These are phyloP conservation scores for Spilosoma lubricipeda DNA, from an alignment of 2,888 invertebrate genomes.

Conservation along the genomic window DNA sequence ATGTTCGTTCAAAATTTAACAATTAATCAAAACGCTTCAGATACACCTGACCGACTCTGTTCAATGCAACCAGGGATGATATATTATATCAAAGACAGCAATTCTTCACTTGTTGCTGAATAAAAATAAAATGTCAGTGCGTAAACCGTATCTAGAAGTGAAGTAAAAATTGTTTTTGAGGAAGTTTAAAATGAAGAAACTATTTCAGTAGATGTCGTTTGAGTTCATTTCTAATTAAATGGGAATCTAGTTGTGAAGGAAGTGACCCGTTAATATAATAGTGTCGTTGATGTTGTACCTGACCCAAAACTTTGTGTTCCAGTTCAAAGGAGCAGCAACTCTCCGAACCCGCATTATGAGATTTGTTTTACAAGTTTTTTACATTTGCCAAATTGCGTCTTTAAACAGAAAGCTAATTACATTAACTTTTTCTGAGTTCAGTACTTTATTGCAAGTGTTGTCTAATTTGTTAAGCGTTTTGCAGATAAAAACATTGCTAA, in stretches of 20 bases:
- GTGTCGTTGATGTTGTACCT: constrained; percentile 68
- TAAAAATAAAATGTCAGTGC: background rate
- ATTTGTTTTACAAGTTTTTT: constrained; percentile 62
- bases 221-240: constrained; percentile 67
- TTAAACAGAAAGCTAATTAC: constrained; percentile 45
- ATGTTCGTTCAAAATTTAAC: background rate
- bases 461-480: constrained; percentile 8
- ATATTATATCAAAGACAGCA: background rate
- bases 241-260: constrained; percentile 68
- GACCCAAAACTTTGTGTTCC: constrained; percentile 69
- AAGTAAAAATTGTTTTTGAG: constrained; percentile 2
- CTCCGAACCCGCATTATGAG: constrained; percentile 55
- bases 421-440: constrained; percentile 27
- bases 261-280: constrained; percentile 75
- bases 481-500: background rate
- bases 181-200: background rate
- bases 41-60: background rate
- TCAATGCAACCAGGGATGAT: background rate
- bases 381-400: constrained; percentile 50
- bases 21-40: constrained; percentile 1
- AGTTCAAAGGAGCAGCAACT: constrained; percentile 60
- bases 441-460: background rate
- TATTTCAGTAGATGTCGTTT: constrained; percentile 25
- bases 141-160: background rate
- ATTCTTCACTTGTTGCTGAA: background rate